Evolutionary conservation across 2,888 invertebrate genomes (phyloP).

Genomic region (Drosophila acutilabella): DNA sequence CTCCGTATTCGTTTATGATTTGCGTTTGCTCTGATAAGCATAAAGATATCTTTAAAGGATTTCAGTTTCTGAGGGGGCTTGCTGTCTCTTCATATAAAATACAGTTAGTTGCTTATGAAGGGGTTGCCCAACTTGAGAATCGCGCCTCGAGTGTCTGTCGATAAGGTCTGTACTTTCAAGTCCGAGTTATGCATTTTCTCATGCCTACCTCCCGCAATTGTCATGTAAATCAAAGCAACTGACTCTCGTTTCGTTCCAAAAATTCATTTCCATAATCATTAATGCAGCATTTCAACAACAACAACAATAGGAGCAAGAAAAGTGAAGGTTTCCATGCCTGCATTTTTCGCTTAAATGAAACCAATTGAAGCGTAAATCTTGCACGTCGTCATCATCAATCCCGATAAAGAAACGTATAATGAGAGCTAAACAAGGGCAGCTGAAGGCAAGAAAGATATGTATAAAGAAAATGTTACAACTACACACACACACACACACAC

Average conservation of each 20-base stretch:
- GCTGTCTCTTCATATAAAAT: constrained; percentile 41
- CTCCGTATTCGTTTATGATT: constrained; percentile 68
- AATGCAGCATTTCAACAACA: constrained; percentile 36
- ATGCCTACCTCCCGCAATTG: constrained; percentile 63
- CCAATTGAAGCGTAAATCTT: constrained; percentile 80
- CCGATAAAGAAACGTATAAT: constrained; percentile 66
- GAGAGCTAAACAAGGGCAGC: constrained; percentile 46
- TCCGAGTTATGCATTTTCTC: constrained; percentile 59
- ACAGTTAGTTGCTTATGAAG: constrained; percentile 26
- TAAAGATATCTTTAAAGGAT: constrained; percentile 53
- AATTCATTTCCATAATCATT: constrained; percentile 72
- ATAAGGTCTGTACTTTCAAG: constrained; percentile 47
- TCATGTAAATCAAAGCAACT: constrained; percentile 74
- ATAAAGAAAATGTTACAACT: constrained; percentile 2
- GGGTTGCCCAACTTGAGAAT: constrained; percentile 50
- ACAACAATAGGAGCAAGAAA: constrained; percentile 19
- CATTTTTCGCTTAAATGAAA: constrained; percentile 75
- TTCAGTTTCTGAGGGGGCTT: constrained; percentile 22
- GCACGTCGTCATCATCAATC: constrained; percentile 55
- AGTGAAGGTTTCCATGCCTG: constrained; percentile 46
- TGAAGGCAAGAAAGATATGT: constrained; percentile 21
- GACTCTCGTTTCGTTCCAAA: constrained; percentile 37
- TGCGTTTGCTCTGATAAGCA: constrained; percentile 63
- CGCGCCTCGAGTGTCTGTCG: constrained; percentile 24
- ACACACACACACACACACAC: not conserved